These are phyloP conservation scores for Eleginops maclovinus DNA, from an alignment of 2,113 vertebrate genomes.

Conservation along the genomic window DNA sequence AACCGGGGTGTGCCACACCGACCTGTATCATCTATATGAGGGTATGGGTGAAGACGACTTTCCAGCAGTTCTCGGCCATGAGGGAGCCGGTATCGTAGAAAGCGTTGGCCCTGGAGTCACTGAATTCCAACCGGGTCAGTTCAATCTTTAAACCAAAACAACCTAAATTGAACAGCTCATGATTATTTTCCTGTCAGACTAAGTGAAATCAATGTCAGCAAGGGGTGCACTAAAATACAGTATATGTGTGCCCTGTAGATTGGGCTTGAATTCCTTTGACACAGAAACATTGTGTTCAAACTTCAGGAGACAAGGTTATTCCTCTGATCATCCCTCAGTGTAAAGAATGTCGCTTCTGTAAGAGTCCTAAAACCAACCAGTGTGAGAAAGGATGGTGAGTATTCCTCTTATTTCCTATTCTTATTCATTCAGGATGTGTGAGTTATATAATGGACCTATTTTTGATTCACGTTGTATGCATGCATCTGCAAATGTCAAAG, in stretches of 20 bases:
- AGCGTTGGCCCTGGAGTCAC: constrained; percentile 88
- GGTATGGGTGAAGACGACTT: constrained; percentile 70
- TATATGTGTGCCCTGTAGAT: no score
- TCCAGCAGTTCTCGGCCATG: constrained; percentile 88
- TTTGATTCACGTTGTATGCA: neutral
- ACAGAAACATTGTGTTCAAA: constrained; percentile 7
- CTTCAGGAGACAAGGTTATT: constrained; percentile 89
- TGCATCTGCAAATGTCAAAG: neutral
- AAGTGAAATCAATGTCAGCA: neutral
- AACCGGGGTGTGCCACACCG: constrained; percentile 85
- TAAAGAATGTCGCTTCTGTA: constrained; percentile 85
- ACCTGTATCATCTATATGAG: constrained; percentile 80
- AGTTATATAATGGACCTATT: neutral
- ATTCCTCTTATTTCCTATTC: neutral
- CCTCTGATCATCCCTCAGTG: constrained; percentile 87
- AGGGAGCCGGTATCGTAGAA: constrained; percentile 88
- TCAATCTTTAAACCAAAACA: neutral
- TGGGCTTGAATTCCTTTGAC: neutral
- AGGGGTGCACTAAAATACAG: constrained; percentile 35
- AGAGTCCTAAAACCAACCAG: constrained; percentile 84
- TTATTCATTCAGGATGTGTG: neutral
- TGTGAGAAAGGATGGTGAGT: constrained; percentile 85
- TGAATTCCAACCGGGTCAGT: constrained; percentile 82
- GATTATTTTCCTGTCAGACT: no score
- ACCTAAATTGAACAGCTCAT: neutral